Evolutionary conservation across 2,113 vertebrate genomes (phyloP), one percentile per base, ranked within the genome.

Genomic region (Trinectes maculatus): DNA sequence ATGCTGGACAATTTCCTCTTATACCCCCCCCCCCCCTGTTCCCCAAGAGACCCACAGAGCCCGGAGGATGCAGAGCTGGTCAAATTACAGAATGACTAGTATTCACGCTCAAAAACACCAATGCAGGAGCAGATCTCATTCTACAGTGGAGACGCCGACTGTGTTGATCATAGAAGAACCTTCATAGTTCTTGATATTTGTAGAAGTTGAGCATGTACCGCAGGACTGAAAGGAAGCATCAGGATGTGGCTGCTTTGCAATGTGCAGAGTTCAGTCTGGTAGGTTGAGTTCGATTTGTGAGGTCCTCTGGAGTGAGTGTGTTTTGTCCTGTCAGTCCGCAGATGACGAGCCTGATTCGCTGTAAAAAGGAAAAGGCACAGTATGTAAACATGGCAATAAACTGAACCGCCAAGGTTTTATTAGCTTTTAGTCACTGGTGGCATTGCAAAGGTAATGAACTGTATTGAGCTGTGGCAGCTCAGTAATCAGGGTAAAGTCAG

Each of bases 1-100:
- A 80, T 78, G 67, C 61, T 24, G 57, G 66, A 85, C 87, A 92
- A 85, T 87, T 91, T 90, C 87, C 91, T 89, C 79, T 72, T 69
- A 75, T 63, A 89, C 79, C 86, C 55, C 47, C 29, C 43, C 42
- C 21, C 43, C 42, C 21, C 9, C 53, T 8, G 8, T 74, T 62
- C 63, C 56, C 19, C 57, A 29, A 52, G 53, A 74, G 72, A 52
- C 72, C 73, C 62, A 48, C 49, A 49, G 83, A 81, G 74, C 71
- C 40, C 39, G 47, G 25, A 56, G 43, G 74, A 62, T 40, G 69
- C 60, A 64, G 66, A 54, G 73, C 62, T 65, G 24, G 55, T 40
- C 58, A 47, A 72, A 64, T 63, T 49, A 59, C 15, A 65, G 28
- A 71, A 18, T 6, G 12, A 48, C 25, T 21, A 53, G 55, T n/a